Evolutionary conservation across 2,888 invertebrate species (phyloP).

Genomic region (Tachina grossa): DNA sequence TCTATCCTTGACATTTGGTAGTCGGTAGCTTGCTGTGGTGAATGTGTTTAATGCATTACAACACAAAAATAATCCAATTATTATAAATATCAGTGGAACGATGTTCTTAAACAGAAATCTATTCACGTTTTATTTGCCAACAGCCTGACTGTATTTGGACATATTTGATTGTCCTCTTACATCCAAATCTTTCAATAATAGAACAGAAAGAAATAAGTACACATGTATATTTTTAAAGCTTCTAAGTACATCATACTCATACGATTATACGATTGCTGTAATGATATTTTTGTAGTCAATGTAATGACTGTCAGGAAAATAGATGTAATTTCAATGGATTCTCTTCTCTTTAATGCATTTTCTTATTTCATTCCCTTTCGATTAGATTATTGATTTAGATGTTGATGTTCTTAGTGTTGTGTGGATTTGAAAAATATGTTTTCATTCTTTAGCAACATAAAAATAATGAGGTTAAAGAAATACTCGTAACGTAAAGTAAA

Average conservation of each 20-base stretch:
- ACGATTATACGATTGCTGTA: too few relatives aligned
- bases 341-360: not conserved
- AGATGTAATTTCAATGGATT: constrained; percentile 53
- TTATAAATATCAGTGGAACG: too few relatives aligned
- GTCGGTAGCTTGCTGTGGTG: too few relatives aligned
- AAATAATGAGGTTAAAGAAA: constrained; percentile 15
- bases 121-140: not conserved
- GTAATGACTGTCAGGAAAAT: constrained; percentile 58
- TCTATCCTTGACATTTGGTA: too few relatives aligned
- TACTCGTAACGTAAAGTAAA: not conserved
- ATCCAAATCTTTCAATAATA: not conserved
- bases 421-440: constrained; percentile 52
- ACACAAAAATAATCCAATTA: too few relatives aligned
- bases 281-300: constrained; percentile 63
- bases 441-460: constrained; percentile 47
- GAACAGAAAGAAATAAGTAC: not conserved
- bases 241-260: not conserved
- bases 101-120: not conserved
- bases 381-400: constrained; percentile 41
- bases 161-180: not conserved
- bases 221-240: constrained; percentile 16
- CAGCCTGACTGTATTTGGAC: not conserved
- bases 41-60: too few relatives aligned
- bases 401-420: constrained; percentile 15
- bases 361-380: constrained; percentile 15